Evolutionary conservation across 2,888 invertebrate species (phyloP).

Genomic region (Linnaemya tessellans): DNA sequence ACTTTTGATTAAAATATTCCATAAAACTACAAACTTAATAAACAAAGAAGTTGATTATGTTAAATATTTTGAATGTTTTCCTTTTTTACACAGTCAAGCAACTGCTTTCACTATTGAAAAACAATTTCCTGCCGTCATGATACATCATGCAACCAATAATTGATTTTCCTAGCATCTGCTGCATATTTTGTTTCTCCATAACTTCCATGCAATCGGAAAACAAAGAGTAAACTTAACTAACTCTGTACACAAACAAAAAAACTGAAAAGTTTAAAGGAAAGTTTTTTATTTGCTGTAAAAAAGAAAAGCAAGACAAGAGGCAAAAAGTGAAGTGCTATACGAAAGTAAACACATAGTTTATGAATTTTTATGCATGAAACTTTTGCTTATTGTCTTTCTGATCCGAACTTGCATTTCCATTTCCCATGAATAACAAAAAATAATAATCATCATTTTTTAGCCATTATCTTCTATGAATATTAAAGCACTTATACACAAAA

Average conservation of each 20-base stretch:
- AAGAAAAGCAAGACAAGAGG: too few relatives aligned
- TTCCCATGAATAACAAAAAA: conserved; percentile 6
- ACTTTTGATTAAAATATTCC: too few relatives aligned
- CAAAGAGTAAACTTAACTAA: conserved; percentile 7
- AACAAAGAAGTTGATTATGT: too few relatives aligned
- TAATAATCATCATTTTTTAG: background rate
- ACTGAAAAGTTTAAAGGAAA: conserved; percentile 37
- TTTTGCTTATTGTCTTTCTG: conserved; percentile 30
- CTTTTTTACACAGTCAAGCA: too few relatives aligned
- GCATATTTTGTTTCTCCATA: background rate
- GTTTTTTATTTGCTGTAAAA: conserved; percentile 10
- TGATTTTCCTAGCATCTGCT: conserved; percentile 40
- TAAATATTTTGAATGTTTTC: too few relatives aligned
- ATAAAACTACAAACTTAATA: too few relatives aligned
- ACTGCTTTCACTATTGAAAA: background rate
- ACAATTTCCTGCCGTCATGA: conserved; percentile 36
- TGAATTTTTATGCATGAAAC: conserved; percentile 18
- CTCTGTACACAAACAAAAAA: background rate
- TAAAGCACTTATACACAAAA: conserved; percentile 35
- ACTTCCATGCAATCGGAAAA: background rate
- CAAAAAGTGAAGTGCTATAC: background rate
- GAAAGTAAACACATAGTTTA: conserved; percentile 18
- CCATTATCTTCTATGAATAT: conserved; percentile 31
- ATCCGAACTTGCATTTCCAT: conserved; percentile 11
- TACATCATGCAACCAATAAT: conserved; percentile 38